phyloP scores from a whole-genome alignment of 1,140 invertebrate species.

The Cyphomyrmex costatus region DNA sequence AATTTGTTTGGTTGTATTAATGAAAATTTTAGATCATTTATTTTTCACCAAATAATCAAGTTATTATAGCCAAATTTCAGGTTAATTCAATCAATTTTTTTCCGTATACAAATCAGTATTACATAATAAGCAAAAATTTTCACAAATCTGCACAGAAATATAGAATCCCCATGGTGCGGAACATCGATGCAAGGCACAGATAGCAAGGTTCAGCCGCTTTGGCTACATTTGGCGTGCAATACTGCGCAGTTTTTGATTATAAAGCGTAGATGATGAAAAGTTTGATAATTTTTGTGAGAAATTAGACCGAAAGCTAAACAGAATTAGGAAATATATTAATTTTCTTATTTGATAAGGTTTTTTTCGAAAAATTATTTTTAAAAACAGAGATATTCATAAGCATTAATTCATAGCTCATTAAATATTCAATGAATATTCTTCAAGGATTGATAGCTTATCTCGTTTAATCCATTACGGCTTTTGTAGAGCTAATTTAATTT shows the following conservation, averaged over 20 bases:
- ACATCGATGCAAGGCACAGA: conserved; percentile 75
- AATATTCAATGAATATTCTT: too few relatives aligned
- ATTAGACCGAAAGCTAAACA: conserved; percentile 2
- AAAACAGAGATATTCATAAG: not conserved
- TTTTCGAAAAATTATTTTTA: not conserved
- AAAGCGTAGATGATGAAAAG: not conserved
- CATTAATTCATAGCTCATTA: not conserved
- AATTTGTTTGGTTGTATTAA: too few relatives aligned
- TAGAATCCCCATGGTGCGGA: conserved; percentile 48
- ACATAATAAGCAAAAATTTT: conserved; percentile 29
- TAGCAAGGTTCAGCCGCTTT: conserved; percentile 53
- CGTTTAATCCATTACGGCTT: not conserved
- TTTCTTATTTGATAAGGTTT: not conserved
- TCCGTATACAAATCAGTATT: not conserved
- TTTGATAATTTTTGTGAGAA: not conserved
- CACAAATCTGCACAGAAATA: not conserved
- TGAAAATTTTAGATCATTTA: too few relatives aligned
- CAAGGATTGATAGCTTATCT: not conserved
- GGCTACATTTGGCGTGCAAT: not conserved
- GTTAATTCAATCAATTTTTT: too few relatives aligned
- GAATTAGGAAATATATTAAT: not conserved
- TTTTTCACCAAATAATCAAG: too few relatives aligned
- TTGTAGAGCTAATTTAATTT: not conserved
- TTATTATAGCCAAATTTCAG: too few relatives aligned
- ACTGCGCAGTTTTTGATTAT: not conserved